Conservation (phyloP, 1,140 invertebrate species). For the Diorhabda carinulata region DNA sequence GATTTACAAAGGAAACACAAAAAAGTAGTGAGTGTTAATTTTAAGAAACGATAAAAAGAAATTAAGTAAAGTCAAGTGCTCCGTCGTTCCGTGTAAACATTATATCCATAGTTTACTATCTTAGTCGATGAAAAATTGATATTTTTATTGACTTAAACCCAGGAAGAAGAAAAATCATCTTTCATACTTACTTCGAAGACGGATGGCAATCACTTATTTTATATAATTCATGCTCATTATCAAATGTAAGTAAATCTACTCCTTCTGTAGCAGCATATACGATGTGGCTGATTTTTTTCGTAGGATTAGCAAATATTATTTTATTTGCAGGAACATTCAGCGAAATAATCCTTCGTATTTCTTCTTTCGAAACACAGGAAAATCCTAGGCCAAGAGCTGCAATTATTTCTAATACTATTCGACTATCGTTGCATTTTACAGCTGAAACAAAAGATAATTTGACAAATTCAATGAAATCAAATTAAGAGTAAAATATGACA, state of each 20-base stretch:
- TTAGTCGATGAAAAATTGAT: no score
- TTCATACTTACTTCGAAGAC: constrained; percentile 68
- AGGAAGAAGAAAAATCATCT: no score
- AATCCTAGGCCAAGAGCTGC: constrained; percentile 85
- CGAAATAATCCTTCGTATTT: constrained; percentile 80
- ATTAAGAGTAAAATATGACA: no score
- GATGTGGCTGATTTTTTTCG: constrained; percentile 91
- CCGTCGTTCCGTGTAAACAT: no score
- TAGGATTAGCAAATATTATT: constrained; percentile 97
- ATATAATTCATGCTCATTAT: constrained; percentile 88
- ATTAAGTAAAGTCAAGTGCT: no score
- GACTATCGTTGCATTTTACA: constrained; percentile 93
- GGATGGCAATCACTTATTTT: constrained; percentile 86
- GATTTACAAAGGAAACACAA: no score
- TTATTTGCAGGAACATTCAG: constrained; percentile 72
- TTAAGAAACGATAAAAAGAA: no score
- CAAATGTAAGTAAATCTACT: constrained; percentile 88
- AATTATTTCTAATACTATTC: constrained; percentile 74
- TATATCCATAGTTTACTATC: no score
- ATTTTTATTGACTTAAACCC: no score
- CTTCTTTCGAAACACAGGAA: constrained; percentile 93
- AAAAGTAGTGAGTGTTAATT: no score
- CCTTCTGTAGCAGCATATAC: constrained; percentile 73
- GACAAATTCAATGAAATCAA: no score
- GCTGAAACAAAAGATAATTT: constrained; percentile 57